These are phyloP conservation scores for Toxonevra muliebris DNA, from an alignment of 2,888 invertebrate genomes.

Conservation along the genomic window DNA sequence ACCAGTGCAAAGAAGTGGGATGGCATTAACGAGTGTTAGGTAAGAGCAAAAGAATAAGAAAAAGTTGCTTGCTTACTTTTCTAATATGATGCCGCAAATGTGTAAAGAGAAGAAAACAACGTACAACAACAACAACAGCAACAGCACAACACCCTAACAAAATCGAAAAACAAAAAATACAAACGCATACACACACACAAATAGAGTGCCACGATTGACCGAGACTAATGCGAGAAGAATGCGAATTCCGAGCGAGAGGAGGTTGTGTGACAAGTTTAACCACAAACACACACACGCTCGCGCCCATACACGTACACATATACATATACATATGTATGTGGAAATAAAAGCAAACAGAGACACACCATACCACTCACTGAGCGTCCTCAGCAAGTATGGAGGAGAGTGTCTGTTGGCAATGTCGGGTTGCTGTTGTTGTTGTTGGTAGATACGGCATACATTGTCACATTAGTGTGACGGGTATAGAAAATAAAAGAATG, in stretches of 20 bases:
- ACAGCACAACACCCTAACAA: background rate
- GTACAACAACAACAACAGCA: conserved; percentile 7
- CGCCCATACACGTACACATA: background rate
- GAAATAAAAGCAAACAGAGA: background rate
- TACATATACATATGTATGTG: background rate
- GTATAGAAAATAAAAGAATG: background rate
- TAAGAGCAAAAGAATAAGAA: conserved; percentile 18
- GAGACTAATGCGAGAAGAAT: conserved; percentile 30
- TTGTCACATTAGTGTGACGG: background rate
- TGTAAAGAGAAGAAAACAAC: conserved; percentile 15
- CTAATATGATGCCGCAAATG: conserved; percentile 7
- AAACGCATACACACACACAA: background rate
- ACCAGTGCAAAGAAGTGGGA: background rate
- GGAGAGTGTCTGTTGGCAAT: too few species aligned
- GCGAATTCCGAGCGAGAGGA: conserved; percentile 35
- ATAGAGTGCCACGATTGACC: conserved; percentile 19
- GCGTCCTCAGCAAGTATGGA: too few species aligned
- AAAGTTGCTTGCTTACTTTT: background rate
- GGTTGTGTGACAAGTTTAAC: conserved; percentile 50
- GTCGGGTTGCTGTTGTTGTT: too few species aligned
- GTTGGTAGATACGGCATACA: too few species aligned
- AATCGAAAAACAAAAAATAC: background rate
- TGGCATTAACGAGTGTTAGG: background rate
- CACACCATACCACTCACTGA: too few species aligned
- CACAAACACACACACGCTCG: conserved; percentile 39